A percentile compares a stretch with the other conserved stretches of the same genome.
phyloP scores from a whole-genome alignment of 2,113 vertebrate genomes.

The Piprites chloris region DNA sequence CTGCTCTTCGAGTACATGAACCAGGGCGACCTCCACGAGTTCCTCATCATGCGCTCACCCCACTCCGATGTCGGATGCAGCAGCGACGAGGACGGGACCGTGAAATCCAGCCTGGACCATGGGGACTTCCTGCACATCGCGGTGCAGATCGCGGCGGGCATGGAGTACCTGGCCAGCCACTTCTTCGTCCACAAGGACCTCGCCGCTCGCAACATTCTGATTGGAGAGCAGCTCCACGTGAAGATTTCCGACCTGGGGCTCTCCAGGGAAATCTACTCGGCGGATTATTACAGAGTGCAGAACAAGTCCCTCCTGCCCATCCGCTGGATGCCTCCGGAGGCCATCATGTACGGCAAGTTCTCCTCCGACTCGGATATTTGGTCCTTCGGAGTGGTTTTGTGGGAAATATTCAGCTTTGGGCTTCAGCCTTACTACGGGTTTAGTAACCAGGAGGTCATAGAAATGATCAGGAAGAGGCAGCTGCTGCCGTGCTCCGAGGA shows the following conservation, averaged over 20 bases:
- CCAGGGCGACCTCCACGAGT: constrained; percentile 96
- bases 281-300: constrained; percentile 92
- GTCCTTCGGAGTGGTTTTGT: constrained; percentile 95
- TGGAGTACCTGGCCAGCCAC: constrained; percentile 94
- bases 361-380: constrained; percentile 95
- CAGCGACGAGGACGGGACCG: constrained; percentile 95
- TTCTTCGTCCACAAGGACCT: constrained; percentile 96
- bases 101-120: constrained; percentile 94
- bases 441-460: constrained; percentile 97
- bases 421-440: constrained; percentile 96
- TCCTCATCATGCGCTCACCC: constrained; percentile 96
- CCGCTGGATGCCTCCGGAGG: constrained; percentile 96
- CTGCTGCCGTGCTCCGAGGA: constrained; percentile 95
- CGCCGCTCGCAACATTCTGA: constrained; percentile 91
- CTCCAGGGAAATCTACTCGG: constrained; percentile 91
- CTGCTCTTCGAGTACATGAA: constrained; percentile 94
- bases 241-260: constrained; percentile 98
- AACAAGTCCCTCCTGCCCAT: constrained; percentile 92
- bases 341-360: constrained; percentile 95
- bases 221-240: constrained; percentile 93
- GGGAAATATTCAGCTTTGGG: constrained; percentile 98
- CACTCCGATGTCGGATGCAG: constrained; percentile 97
- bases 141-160: constrained; percentile 92
- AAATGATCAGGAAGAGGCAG: constrained; percentile 95
- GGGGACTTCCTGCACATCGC: constrained; percentile 94